Base-by-base conservation (phyloP, 2,797 vertebrate species). In the Kryptolebias ocellatus region DNA sequence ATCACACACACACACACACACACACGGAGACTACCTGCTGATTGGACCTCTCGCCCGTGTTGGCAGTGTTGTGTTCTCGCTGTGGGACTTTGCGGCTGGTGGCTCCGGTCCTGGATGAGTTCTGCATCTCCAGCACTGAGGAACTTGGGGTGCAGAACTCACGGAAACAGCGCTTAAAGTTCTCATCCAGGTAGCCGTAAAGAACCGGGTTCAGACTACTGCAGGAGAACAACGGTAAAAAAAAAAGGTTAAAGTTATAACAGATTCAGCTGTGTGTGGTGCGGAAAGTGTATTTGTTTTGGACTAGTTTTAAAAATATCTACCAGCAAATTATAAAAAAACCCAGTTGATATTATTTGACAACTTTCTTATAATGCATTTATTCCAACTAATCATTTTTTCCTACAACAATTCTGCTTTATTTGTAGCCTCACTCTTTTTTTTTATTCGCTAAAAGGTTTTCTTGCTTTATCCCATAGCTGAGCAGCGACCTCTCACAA, bases 111-210 rank as follows among this genome's bases (percentile, higher is more conserved):
- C 96, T 92, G 8, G 95, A 95, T 3, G 97, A 99, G 83, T 96
- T 97, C 85, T 98, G 96, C 61, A 96, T 95, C 79, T 99, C 96
- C 46, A 96, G 83, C 64, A 95, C 88, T 0, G 96, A 97, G 2
- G 96, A 93, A 61, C 95, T 95, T 9, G 98, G 95, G 69, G 97
- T 93, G 83, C 98, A 99, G 94, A 99, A 99, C 92, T 99, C 97
- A 71, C 96, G 94, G 92, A 99, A 99, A 87, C 98, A 99, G 47
- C 98, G 94, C 87, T 99, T 99, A 90, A 99, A 99, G 93, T 99
- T 99, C 91, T 99, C 97, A 67, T 99, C 98, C 89, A 99, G 92
- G 92, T 98, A 99, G 18, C 97, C 97, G 5, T 99, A 99, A 58
- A 99, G 97, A 70, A 99, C 96, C 0, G 98, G 98, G 84, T 99